Evolutionary conservation across 2,113 vertebrate genomes (phyloP), one percentile per base, ranked within the genome.

Genomic region (Beaufortia kweichowensis): DNA sequence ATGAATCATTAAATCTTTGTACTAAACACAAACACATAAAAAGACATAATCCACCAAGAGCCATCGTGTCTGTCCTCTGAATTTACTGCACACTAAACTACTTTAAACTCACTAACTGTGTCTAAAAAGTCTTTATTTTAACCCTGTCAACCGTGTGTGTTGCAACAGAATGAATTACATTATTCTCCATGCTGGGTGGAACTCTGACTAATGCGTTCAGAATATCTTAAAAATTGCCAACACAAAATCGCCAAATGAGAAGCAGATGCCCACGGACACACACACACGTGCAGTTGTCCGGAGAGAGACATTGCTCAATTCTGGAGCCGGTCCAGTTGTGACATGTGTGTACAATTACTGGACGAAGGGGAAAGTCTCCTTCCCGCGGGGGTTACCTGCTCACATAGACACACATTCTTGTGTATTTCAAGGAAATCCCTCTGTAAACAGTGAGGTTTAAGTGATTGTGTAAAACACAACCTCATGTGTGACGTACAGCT

Each of bases 321-420:
- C 84, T 84, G 81, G 74, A 88, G 64, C 62, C 80, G 75, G 80
- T 79, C 81, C 80, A 80, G 81, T 86, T 83, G 87, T 72, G 62
- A 72, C 90, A 92, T 91, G 84, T 91, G 91, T 86, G 82, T 90
- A 83, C 63, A 88, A 92, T 92, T 82, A 91, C 26, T 82, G 78
- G 70, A 73, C 71, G 68, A 41, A 64, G 68, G 66, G 76, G 80
- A 84, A 81, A 77, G 75, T 66, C 72, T 79, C 67, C 82, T 77
- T 83, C 81, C 76, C 53, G 26, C 28, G 48, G n/a, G 60, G 65
- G 56, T 57, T 79, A 83, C 80, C 60, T 35, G 76, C 70, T 46
- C 59, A 75, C 75, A 67, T 35, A 74, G 48, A 63, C 79, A 46
- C 66, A 79, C 24, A 55, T 39, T 35, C 59, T 61, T 55, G 76